Base-by-base conservation (phyloP, 53 echinoderm and acorn worm genomes). In the Hippasteria phrygiana region DNA sequence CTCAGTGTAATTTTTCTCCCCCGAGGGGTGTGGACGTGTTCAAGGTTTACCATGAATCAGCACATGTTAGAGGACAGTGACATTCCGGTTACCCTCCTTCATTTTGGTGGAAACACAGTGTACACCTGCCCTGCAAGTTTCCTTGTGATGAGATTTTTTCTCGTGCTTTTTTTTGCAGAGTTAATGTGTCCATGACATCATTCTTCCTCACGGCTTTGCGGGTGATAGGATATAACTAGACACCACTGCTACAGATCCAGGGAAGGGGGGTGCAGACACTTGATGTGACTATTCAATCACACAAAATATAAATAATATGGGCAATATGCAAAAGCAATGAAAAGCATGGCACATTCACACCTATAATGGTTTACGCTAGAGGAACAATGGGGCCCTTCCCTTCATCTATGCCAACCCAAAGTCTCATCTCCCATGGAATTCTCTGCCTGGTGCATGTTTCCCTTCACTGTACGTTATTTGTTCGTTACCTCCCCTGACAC, bases 401-500 rank as follows among this genome's bases (percentile, higher is more conserved):
- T n/a, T n/a, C n/a, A n/a, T n/a, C n/a, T n/a, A n/a, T n/a, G n/a
- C n/a, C n/a, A n/a, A n/a, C n/a, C n/a, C n/a, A n/a, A n/a, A n/a
- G n/a, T n/a, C n/a, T n/a, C n/a, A n/a, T n/a, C n/a, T n/a, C n/a
- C n/a, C n/a, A n/a, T n/a, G n/a, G n/a, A n/a, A n/a, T n/a, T n/a
- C n/a, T n/a, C n/a, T n/a, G n/a, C n/a, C n/a, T n/a, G n/a, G n/a
- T n/a, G n/a, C n/a, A n/a, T n/a, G n/a, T n/a, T n/a, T n/a, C n/a
- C n/a, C n/a, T n/a, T n/a, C n/a, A n/a, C n/a, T n/a, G n/a, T 18
- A 59, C 5, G 22, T 24, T 5, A 26, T 24, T 24, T 59, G 26
- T n/a, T 59, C 59, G 26, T 59, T 80, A 96, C 96, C 96, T 91
- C 96, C 96, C 85, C 96, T 67, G 22, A 96, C 79, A 54, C 94